Evolutionary conservation across 2,797 vertebrate genomes (phyloP).

Genomic region (Hippopotamyrus pictus): DNA sequence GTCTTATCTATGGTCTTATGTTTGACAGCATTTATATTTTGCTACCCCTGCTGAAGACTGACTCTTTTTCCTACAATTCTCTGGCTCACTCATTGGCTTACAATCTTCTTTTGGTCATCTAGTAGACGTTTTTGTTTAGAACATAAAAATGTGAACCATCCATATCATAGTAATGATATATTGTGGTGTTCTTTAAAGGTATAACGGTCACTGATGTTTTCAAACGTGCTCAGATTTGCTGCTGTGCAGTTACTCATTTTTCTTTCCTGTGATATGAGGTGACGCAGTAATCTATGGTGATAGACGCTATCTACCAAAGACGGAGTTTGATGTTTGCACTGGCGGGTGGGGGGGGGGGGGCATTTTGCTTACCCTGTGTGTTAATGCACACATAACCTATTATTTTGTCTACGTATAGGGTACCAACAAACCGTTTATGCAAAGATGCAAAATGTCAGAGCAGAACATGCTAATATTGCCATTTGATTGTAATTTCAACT

Average conservation of each 20-base stretch:
- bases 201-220: not conserved
- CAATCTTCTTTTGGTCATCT: not conserved
- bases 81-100: not conserved
- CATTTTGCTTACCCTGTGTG: not conserved
- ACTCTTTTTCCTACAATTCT: not conserved
- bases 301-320: not conserved
- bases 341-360: not conserved
- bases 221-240: not conserved
- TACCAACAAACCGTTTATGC: not conserved
- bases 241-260: not conserved
- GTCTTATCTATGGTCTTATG: not conserved
- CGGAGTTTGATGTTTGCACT: not conserved
- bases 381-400: not conserved
- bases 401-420: not conserved
- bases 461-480: not conserved
- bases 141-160: not conserved
- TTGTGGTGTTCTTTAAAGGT: not conserved
- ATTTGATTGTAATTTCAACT: not conserved
- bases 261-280: not conserved
- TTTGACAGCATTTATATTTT: not conserved
- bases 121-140: not conserved
- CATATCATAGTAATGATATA: not conserved
- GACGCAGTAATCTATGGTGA: not conserved
- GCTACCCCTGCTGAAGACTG: not conserved
- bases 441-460: not conserved